Evolutionary conservation across 1,140 invertebrate species (phyloP), one percentile per base, ranked within the genome.

Genomic region (Acromyrmex charruanus): DNA sequence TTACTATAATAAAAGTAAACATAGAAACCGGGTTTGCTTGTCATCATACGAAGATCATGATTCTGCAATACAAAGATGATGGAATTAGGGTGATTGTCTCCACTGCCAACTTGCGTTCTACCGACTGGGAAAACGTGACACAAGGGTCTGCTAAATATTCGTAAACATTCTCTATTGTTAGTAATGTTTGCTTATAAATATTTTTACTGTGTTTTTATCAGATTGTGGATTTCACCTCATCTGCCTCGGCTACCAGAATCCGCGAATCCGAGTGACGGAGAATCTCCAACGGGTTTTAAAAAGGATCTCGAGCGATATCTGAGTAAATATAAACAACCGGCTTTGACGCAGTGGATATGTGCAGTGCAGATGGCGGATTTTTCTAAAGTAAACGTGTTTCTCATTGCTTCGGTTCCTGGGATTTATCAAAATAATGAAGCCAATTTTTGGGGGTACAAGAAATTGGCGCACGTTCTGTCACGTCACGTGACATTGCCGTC

Each of bases 1-100:
- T 98, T 0, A 97, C 96, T 87, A 94, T 97, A 72, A 95, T 98
- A 90, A 95, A 96, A 93, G 95, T 99, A 9, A 95, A 97, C 92
- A 97, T 98, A 96, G 96, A 96, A 5, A 97, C 97, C 86, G 96
- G 97, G 0, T 99, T 97, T 96, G 98, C 98, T 39, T 98, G 97
- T 87, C 99, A 99, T 96, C 99, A 99, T 93, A 98, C 98, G 0
- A 99, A 99, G 96, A 97, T 99, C 96, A 98, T 98, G 96, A 96
- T 99, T 44, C 95, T 99, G 0, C 96, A 97, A 44, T 98, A 99
- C 90, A 97, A 97, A 93, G 97, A 99, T 93, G 96, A 96, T 14
- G 98, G 98, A 2, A 94, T 99, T 51, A 95, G 98, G 74, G 97
- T 99, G 61, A 96, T 99, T 5, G 97, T 99, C 31, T 98, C 98